phyloP scores from a whole-genome alignment of 2,888 invertebrate genomes.

The Melieria omissa region DNA sequence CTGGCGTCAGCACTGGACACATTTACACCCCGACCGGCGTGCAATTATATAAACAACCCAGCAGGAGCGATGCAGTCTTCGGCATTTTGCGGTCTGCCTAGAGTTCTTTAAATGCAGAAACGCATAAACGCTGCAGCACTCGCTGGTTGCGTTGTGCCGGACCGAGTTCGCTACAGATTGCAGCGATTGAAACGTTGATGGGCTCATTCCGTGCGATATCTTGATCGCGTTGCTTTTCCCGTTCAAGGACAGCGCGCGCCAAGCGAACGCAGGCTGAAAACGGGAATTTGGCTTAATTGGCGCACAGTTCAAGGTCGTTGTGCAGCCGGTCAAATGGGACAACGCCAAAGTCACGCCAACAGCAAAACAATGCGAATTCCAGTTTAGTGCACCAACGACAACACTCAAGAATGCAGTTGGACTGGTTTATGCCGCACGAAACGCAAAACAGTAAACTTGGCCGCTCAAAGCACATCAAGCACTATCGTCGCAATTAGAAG shows the following conservation, averaged over 20 bases:
- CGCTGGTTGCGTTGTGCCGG: background rate
- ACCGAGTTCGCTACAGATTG: background rate
- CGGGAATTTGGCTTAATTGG: conserved; percentile 54
- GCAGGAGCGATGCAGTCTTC: conserved; percentile 1
- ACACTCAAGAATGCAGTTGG: conserved; percentile 8
- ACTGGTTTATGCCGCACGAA: background rate
- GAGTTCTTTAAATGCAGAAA: no score
- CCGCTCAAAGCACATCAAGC: no score
- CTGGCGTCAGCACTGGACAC: background rate
- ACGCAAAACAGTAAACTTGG: no score
- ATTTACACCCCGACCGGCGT: background rate
- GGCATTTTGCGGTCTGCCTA: background rate
- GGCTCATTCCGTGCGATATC: conserved; percentile 1
- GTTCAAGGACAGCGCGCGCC: conserved; percentile 48
- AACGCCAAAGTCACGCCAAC: conserved; percentile 1
- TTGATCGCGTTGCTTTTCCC: conserved; percentile 26
- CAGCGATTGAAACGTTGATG: conserved; percentile 14
- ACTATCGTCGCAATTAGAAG: no score
- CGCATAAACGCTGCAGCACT: background rate
- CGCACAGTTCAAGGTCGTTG: conserved; percentile 50
- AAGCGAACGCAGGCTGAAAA: conserved; percentile 34
- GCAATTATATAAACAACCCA: no score
- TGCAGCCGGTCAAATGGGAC: conserved; percentile 21
- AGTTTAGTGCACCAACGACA: background rate
- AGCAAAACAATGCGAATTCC: conserved; percentile 12